These are phyloP conservation scores for Kuschelorhynchus macadamiae DNA, from an alignment of 2,888 invertebrate species.

Conservation along the genomic window DNA sequence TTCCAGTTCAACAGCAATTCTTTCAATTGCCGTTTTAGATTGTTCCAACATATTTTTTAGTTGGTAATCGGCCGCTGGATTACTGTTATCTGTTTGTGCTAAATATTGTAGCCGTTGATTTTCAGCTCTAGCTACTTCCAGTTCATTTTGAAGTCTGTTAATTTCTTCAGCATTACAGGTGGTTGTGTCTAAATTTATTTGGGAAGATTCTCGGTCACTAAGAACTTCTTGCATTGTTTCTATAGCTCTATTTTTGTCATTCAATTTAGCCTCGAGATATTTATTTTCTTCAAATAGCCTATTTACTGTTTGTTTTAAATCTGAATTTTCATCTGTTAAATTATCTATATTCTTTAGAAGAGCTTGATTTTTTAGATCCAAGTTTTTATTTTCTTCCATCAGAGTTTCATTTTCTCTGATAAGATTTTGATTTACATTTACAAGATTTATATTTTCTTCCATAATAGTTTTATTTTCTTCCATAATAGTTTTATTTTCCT, in stretches of 20 bases:
- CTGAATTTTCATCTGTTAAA: constrained; percentile 14
- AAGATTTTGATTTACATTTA: constrained; percentile 20
- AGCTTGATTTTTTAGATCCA: no score
- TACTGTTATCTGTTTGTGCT: constrained; percentile 27
- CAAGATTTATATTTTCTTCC: constrained; percentile 3
- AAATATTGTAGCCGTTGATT: constrained; percentile 45
- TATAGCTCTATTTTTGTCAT: constrained; percentile 52
- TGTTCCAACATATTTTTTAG: constrained; percentile 61
- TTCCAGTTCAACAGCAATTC: constrained; percentile 56
- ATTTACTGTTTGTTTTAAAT: constrained; percentile 41
- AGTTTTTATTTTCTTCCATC: constrained; percentile 20
- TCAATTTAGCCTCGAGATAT: constrained; percentile 35
- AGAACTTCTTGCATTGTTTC: constrained; percentile 53
- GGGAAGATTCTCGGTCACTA: constrained; percentile 49
- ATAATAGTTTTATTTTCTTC: constrained; percentile 7
- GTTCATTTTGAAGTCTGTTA: constrained; percentile 44
- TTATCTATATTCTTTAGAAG: constrained; percentile 23
- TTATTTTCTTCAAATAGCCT: constrained; percentile 24
- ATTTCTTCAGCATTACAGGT: constrained; percentile 47
- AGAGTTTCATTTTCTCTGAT: constrained; percentile 27
- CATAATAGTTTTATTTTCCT: constrained; percentile 23
- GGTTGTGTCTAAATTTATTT: background rate
- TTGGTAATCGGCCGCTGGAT: constrained; percentile 59
- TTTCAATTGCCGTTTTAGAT: constrained; percentile 62
- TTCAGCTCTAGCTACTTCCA: constrained; percentile 34